Conservation (phyloP, 2,113 vertebrate genomes). For the Sialia sialis region DNA sequence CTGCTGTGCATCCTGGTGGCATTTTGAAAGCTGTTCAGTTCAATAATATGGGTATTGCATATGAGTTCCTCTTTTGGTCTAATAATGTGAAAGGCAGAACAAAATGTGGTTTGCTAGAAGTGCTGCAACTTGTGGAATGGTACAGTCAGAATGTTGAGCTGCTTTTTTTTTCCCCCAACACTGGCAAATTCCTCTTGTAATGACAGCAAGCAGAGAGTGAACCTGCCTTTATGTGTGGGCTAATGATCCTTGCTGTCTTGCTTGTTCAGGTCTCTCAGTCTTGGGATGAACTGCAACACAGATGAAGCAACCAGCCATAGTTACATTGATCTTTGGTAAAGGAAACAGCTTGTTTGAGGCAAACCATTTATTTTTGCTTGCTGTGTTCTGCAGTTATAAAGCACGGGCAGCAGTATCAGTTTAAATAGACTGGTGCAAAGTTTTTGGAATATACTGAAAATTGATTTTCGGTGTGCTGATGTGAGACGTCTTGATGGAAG, state of each 20-base stretch:
- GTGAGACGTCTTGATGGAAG: neutral
- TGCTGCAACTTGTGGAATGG: accelerated
- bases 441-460: neutral
- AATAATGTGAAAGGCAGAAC: neutral
- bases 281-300: neutral
- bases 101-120: neutral
- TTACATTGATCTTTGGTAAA: neutral
- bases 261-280: neutral
- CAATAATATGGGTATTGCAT: neutral
- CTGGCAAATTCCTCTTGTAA: neutral
- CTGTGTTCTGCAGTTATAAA: neutral
- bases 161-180: neutral
- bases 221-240: neutral
- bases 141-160: neutral
- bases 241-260: neutral
- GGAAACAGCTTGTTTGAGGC: neutral
- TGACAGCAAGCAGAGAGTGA: neutral
- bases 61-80: neutral
- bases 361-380: neutral
- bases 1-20: neutral
- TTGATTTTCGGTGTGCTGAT: neutral
- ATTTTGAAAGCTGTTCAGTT: neutral
- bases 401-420: neutral
- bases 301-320: neutral
- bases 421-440: neutral